These are phyloP conservation scores for Gortyna flavago DNA, from an alignment of 2,888 invertebrate species.

Conservation along the genomic window DNA sequence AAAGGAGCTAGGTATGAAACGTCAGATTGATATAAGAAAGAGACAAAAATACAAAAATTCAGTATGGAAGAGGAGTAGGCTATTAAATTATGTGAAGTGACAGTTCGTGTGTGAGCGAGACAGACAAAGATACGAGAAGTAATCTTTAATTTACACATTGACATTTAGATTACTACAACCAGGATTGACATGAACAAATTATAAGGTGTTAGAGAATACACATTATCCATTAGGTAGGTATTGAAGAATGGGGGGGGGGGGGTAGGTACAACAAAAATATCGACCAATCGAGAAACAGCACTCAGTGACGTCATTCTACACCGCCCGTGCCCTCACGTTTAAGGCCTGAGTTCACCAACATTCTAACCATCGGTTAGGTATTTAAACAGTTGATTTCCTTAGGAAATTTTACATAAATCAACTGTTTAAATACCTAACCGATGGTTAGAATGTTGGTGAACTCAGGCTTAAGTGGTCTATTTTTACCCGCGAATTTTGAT, in stretches of 20 bases:
- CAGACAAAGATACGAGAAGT: neutral
- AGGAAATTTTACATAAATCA: too few relatives aligned
- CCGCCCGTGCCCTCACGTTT: conserved; percentile 45
- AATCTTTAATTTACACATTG: neutral
- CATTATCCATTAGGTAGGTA: conserved; percentile 41
- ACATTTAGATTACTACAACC: conserved; percentile 2
- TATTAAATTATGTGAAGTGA: conserved; percentile 25
- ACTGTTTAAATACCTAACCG: too few relatives aligned
- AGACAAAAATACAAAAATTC: conserved; percentile 8
- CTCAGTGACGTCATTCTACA: conserved; percentile 59
- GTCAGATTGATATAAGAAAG: conserved; percentile 16
- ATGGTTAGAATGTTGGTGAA: too few relatives aligned
- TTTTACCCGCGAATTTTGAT: conserved; percentile 53
- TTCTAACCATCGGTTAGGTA: too few relatives aligned
- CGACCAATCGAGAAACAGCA: conserved; percentile 56
- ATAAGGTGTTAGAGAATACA: conserved; percentile 31
- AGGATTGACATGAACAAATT: conserved; percentile 13
- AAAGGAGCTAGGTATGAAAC: conserved; percentile 3
- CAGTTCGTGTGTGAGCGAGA: conserved; percentile 25
- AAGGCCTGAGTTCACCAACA: too few relatives aligned
- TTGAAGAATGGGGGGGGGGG: conserved; percentile 43
- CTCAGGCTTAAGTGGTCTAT: conserved; percentile 62
- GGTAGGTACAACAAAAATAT: conserved; percentile 61
- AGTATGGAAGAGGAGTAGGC: neutral
- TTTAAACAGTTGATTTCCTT: too few relatives aligned